Evolutionary conservation across 2,113 vertebrate genomes (phyloP), one percentile per base, ranked within the genome.

Genomic region (Geococcyx californianus): DNA sequence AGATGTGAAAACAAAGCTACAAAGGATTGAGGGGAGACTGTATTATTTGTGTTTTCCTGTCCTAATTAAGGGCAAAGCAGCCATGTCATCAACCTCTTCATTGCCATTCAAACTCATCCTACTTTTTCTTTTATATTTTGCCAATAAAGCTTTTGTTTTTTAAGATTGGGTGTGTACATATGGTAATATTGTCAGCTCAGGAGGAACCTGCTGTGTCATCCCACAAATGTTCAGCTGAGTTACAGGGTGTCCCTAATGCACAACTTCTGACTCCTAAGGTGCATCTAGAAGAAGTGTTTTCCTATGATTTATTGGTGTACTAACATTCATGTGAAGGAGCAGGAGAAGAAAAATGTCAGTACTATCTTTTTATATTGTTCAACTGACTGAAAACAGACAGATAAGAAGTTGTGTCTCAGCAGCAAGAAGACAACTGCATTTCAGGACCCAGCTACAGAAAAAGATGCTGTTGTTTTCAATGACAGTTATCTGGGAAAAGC

Each of bases 151-250:
- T 13, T 62, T 83, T 77, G 10, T 33, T 52, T 87, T 79, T 91
- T 45, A 54, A 29, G 33, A 5, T 26, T 40, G 56, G 23, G 29
- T 44, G 74, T 20, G 44, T 33, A 31, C 23, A 5, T 36, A 74
- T 1, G 15, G 75, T 73, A 73, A 83, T 25, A 47, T 42, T 10
- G 1, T n/a, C n/a, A n/a, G 49, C 63, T 72, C 47, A 6, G 89
- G 86, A 81, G 70, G 52, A 78, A 91, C 88, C 59, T 92, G 89
- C 92, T 91, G 85, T 15, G 7, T 97, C 95, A 96, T 90, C 83
- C 83, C 52, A 25, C 54, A 33, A 17, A 17, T 4, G 23, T 0
- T 0, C 34, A 51, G 76, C 49, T 7, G 24, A 63, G 49, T 49
- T 67, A 76, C 28, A 31, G 58, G 31, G 23, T 28, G 20, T 76